Evolutionary conservation across 2,113 vertebrate genomes (phyloP).

Genomic region (Deroptyus accipitrinus): DNA sequence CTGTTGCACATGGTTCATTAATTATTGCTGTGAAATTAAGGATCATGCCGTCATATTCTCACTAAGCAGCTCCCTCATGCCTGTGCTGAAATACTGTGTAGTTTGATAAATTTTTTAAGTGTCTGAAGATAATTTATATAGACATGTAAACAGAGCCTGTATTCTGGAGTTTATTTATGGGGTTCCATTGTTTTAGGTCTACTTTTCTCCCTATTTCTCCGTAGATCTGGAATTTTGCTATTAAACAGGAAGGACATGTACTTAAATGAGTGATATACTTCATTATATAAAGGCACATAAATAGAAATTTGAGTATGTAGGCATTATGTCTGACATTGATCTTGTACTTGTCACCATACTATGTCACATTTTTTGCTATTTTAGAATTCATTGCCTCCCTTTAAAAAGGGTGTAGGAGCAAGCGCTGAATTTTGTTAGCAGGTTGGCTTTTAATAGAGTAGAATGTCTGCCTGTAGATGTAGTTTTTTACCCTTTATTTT

Average conservation of each 20-base stretch:
- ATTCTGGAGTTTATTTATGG: neutral
- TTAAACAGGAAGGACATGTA: neutral
- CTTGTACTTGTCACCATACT: constrained; percentile 42
- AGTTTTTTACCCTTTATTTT: constrained; percentile 4
- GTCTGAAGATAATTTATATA: neutral
- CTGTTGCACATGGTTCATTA: neutral
- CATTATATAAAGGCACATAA: constrained; percentile 23
- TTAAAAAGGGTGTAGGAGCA: constrained; percentile 45
- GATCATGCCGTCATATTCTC: neutral
- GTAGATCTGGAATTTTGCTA: neutral
- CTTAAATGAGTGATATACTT: neutral
- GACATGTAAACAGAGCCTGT: neutral
- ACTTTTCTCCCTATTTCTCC: neutral
- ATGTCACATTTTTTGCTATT: constrained; percentile 42
- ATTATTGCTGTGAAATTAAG: neutral
- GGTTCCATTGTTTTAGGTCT: neutral
- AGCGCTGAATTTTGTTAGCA: constrained; percentile 37
- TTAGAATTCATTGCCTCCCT: constrained; percentile 18
- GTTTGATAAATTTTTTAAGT: neutral
- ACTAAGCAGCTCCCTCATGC: neutral
- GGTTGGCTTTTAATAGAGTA: constrained; percentile 38
- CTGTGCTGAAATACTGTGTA: neutral
- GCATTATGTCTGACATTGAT: constrained; percentile 45
- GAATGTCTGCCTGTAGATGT: neutral
- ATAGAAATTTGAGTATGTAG: neutral